Base-by-base conservation (phyloP, 2,888 invertebrate genomes). In the Pheosia tremula region DNA sequence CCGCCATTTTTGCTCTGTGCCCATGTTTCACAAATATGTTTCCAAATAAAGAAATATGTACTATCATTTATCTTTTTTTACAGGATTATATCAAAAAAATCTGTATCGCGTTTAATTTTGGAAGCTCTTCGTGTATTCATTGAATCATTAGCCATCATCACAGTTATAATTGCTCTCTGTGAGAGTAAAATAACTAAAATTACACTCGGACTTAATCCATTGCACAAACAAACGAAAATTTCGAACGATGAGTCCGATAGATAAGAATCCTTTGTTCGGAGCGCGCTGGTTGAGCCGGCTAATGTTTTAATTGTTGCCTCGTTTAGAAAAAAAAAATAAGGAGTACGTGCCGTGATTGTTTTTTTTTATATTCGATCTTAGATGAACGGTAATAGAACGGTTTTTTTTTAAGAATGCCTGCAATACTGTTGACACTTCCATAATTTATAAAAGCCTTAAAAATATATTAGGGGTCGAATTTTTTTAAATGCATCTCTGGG, bases 91-190 rank as follows among this genome's bases (percentile, higher is more conserved):
- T 52, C 52, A 36, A 8, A 24, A 52, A 24, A 10, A 52, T 52
- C 52, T 9, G 11, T 36, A 52, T 36, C 52, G 8, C 10, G 52
- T 47, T 47, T 47, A 7, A 54, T 54, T 38, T 24, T 54, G 1
- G 11, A 10, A 38, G 38, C 11, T 41, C 10, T 56, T 41, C 13
- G 70, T 70, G 78, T 78, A 81, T 78, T 83, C 84, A 83, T 82
- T 81, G 85, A 85, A 82, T 85, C 84, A 85, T 84, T 83, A 83
- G 75, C 75, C 69, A 64, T 67, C 63, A 71, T 68, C 68, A 77
- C 85, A 85, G 85, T 82, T 85, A 84, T 85, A 85, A 85, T 85
- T 84, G 80, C 76, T 77, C 69, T 60, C 69, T 82, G 85, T 83
- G 85, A 85, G 85, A 85, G 79, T 79, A 78, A 80, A 82, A 84